Evolutionary conservation across 2,888 invertebrate species (phyloP).

Genomic region (Griposia aprilina): DNA sequence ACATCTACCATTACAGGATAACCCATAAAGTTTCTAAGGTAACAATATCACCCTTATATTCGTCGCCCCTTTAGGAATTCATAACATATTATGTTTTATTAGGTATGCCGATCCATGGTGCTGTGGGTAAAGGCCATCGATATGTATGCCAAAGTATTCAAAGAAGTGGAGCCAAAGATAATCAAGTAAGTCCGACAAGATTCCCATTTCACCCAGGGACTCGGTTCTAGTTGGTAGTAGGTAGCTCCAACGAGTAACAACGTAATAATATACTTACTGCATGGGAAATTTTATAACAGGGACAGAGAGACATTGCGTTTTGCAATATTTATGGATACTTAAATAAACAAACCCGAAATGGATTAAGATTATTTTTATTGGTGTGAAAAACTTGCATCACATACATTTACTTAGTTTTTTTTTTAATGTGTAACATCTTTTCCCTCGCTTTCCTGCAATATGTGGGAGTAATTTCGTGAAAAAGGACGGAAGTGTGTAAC

Average conservation of each 20-base stretch:
- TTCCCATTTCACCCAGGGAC: neutral
- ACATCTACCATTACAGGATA: neutral
- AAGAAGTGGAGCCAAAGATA: constrained; percentile 97
- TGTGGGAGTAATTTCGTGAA: too few species aligned
- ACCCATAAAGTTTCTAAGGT: neutral
- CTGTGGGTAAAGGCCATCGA: constrained; percentile 98
- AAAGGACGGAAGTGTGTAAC: too few species aligned
- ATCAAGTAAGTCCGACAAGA: constrained; percentile 90
- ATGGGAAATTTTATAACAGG: neutral
- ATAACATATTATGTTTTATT: constrained; percentile 64
- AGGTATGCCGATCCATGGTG: constrained; percentile 97
- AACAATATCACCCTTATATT: neutral
- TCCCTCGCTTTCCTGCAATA: too few species aligned
- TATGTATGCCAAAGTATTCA: constrained; percentile 96
- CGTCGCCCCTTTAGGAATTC: neutral
- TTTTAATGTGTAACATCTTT: too few species aligned
- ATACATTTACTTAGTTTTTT: neutral
- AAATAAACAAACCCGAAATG: neutral
- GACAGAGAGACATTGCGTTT: neutral
- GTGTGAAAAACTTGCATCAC: neutral
- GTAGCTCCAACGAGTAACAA: neutral
- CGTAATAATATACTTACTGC: neutral
- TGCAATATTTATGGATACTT: neutral
- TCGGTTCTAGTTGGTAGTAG: neutral
- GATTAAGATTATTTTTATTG: neutral